Percentiles rank a stretch among this genome's conserved stretches.
These are phyloP conservation scores for Chiloscyllium punctatum DNA, from an alignment of 2,797 vertebrate species.

Conservation along the genomic window DNA sequence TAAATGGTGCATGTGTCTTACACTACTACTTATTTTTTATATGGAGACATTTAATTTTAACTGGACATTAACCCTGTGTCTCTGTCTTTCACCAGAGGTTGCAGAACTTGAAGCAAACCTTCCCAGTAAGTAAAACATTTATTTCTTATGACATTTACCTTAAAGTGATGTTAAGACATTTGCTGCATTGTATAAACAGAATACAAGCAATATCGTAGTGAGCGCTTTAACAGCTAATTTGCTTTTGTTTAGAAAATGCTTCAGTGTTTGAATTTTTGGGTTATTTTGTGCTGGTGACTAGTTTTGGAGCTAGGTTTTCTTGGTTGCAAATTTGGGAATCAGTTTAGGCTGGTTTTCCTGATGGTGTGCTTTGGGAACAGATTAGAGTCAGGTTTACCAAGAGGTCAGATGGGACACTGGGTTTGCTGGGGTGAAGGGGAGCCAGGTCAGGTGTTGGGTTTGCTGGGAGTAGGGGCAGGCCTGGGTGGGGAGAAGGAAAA, in stretches of 20 bases:
- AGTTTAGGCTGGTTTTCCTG: not conserved
- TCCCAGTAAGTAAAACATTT: constrained; percentile 74
- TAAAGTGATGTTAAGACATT: not conserved
- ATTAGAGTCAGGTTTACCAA: not conserved
- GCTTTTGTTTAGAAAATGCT: not conserved
- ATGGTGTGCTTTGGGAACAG: not conserved
- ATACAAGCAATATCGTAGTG: not conserved
- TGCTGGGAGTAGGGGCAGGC: no score
- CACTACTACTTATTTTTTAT: no score
- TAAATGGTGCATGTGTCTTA: not conserved
- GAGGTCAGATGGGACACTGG: not conserved
- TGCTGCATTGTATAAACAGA: not conserved
- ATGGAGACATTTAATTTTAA: not conserved
- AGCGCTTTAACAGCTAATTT: not conserved
- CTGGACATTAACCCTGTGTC: constrained; percentile 2
- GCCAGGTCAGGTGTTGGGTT: no score
- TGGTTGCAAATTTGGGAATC: not conserved
- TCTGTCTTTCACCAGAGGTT: constrained; percentile 73
- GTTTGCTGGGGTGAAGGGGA: not conserved
- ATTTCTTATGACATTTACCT: not conserved
- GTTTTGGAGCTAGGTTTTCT: not conserved
- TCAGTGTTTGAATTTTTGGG: not conserved
- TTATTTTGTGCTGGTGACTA: not conserved
- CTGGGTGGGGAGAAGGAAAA: no score
- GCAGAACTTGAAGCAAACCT: constrained; percentile 92